A percentile compares a stretch with the other conserved stretches of the same genome.
phyloP scores from a whole-genome alignment of 2,113 vertebrate genomes.

The Pseudopipra pipra region DNA sequence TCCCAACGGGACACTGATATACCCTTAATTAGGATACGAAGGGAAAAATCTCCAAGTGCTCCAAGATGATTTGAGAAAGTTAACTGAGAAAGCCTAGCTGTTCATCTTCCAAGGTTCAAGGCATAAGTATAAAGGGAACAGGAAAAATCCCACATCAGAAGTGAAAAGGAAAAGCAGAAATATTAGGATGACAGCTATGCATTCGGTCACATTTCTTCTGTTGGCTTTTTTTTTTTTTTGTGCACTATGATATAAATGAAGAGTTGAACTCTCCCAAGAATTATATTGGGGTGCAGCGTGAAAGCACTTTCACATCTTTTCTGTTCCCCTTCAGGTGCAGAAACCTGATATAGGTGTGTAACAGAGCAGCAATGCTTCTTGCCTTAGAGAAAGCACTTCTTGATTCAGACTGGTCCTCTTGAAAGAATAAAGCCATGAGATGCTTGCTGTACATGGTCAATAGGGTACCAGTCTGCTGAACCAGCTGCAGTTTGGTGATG shows the following conservation, averaged over 20 bases:
- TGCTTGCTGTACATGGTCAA: not conserved
- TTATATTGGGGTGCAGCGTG: not conserved
- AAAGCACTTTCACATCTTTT: not conserved
- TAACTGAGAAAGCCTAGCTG: constrained; percentile 72
- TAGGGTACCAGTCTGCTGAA: not conserved
- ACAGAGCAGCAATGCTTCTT: not conserved
- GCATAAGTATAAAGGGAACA: constrained; percentile 72
- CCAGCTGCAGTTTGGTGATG: not conserved
- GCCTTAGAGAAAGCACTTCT: not conserved
- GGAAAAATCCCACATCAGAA: not conserved
- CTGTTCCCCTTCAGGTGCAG: not conserved
- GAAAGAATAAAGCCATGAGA: not conserved
- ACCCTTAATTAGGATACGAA: constrained; percentile 84
- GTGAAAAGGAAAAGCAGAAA: not conserved
- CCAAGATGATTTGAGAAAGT: constrained; percentile 72
- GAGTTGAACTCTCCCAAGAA: not conserved
- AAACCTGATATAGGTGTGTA: not conserved
- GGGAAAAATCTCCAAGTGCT: constrained; percentile 76
- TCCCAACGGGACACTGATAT: constrained; percentile 76
- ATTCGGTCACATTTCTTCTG: not conserved
- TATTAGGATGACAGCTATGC: not conserved
- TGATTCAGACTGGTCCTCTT: not conserved
- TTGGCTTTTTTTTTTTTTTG: not conserved
- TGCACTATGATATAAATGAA: not conserved
- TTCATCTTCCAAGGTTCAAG: constrained; percentile 84